phyloP scores from a whole-genome alignment of 1,140 invertebrate species.

The Apis laboriosa region DNA sequence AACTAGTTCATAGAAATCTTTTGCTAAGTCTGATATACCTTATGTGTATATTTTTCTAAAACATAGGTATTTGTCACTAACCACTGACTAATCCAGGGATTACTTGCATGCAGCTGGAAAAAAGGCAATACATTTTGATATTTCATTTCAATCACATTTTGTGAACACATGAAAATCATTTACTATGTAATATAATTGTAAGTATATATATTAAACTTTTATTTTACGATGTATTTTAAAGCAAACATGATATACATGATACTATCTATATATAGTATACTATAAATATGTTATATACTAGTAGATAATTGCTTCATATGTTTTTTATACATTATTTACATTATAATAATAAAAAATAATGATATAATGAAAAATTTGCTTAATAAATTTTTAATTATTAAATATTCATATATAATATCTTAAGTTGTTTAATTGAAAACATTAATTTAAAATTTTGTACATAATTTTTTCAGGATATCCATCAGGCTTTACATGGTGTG shows the following conservation, averaged over 20 bases:
- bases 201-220: constrained; percentile 23
- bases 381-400: constrained; percentile 16
- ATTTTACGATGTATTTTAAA: neutral
- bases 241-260: neutral
- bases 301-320: constrained; percentile 1
- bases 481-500: constrained; percentile 79
- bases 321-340: constrained; percentile 2
- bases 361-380: neutral
- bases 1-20: neutral
- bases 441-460: constrained; percentile 33
- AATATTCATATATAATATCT: constrained; percentile 27
- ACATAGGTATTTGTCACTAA: constrained; percentile 66
- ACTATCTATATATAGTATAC: neutral
- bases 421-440: constrained; percentile 21
- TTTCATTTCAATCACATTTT: constrained; percentile 69
- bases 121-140: constrained; percentile 71
- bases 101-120: constrained; percentile 78
- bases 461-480: constrained; percentile 78
- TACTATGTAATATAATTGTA: constrained; percentile 30
- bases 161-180: constrained; percentile 68
- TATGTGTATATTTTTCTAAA: constrained; percentile 45
- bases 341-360: constrained; percentile 11
- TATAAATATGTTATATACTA: neutral
- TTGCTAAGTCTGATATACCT: constrained; percentile 15
- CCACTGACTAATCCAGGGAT: constrained; percentile 66